Percentiles rank a stretch among this genome's conserved stretches.
Conservation (phyloP, 2,797 vertebrate genomes). For the Odontamblyopus lacepedii region DNA sequence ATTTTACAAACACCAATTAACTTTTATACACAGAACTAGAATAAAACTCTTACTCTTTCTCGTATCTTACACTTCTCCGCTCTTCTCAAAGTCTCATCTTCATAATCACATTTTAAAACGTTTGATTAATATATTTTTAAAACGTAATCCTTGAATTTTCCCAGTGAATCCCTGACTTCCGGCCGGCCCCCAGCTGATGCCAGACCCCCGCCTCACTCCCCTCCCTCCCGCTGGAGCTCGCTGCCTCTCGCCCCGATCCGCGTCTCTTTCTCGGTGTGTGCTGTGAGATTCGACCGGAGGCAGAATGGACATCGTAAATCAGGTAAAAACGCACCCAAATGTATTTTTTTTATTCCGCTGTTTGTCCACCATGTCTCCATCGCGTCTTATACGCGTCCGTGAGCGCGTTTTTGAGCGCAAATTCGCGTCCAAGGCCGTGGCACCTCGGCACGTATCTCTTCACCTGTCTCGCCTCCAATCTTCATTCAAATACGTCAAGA, state of each 20-base stretch:
- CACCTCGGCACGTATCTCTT: not conserved
- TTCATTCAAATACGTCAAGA: not conserved
- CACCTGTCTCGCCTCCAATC: not conserved
- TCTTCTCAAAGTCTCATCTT: not conserved
- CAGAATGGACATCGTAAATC: conserved; percentile 71
- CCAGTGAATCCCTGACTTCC: not conserved
- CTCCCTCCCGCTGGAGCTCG: not conserved
- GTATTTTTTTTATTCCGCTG: not conserved
- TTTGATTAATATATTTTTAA: no score
- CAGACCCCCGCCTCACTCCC: not conserved
- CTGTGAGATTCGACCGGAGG: conserved; percentile 33
- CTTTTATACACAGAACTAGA: not conserved
- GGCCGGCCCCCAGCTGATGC: not conserved
- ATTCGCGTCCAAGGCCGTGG: not conserved
- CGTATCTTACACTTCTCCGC: not conserved
- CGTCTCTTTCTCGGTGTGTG: conserved; percentile 9
- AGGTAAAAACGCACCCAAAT: conserved; percentile 41
- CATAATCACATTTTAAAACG: not conserved
- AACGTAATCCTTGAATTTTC: not conserved
- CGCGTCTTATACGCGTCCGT: not conserved
- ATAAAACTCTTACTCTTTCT: not conserved
- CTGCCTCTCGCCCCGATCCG: conserved; percentile 14
- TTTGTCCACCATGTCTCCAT: fast-evolving
- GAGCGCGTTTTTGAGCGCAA: not conserved
- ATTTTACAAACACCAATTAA: not conserved